phyloP scores from a whole-genome alignment of 2,797 vertebrate species.

The Vultur gryphus region DNA sequence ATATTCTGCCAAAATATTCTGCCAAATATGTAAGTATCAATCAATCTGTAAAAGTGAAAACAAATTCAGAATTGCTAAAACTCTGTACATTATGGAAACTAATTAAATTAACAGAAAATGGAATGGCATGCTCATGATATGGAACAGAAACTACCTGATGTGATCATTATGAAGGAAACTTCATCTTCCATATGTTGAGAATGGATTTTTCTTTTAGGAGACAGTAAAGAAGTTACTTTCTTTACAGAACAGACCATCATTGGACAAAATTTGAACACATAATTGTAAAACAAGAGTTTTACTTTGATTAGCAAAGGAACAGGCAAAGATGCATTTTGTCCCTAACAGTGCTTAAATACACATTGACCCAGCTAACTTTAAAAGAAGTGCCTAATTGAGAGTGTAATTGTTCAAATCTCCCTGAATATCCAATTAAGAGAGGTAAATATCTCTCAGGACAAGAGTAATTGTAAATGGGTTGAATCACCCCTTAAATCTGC shows the following conservation, averaged over 20 bases:
- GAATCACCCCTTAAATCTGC: background rate
- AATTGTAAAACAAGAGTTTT: background rate
- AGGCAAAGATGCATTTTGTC: background rate
- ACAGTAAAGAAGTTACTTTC: background rate
- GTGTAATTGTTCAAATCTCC: background rate
- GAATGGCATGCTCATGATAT: background rate
- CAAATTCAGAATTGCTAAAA: background rate
- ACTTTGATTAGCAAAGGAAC: background rate
- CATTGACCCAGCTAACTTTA: background rate
- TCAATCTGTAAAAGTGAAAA: background rate
- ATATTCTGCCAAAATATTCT: conserved; percentile 9
- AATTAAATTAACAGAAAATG: background rate
- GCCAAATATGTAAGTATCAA: background rate
- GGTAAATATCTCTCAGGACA: background rate
- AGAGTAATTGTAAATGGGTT: background rate
- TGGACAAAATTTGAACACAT: background rate
- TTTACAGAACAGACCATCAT: background rate
- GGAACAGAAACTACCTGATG: background rate
- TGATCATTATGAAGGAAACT: background rate
- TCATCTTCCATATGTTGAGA: background rate
- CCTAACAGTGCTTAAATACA: background rate
- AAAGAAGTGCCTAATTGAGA: background rate
- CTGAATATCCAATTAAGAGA: background rate
- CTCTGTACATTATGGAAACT: background rate
- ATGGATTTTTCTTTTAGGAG: background rate